Conservation (phyloP, 2,888 invertebrate genomes). For the Pycnomerus fuliginosus region DNA sequence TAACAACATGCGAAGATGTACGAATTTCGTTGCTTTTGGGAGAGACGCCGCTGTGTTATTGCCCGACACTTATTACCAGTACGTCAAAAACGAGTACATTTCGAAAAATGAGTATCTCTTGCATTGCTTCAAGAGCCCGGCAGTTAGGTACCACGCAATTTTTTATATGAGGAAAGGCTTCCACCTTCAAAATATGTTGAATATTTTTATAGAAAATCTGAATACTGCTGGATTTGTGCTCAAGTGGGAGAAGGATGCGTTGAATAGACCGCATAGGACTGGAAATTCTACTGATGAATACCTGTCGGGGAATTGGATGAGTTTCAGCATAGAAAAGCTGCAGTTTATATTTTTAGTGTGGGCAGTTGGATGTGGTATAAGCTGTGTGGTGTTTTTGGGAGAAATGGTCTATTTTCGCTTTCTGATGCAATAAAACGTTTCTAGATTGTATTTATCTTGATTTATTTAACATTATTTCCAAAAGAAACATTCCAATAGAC, state of each 20-base stretch:
- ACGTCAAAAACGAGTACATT: neutral
- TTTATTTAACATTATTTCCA: no score
- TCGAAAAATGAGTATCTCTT: neutral
- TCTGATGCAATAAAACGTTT: no score
- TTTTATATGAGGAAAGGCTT: constrained; percentile 10
- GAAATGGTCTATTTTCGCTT: neutral
- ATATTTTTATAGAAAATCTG: constrained; percentile 4
- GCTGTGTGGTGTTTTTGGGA: neutral
- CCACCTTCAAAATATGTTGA: neutral
- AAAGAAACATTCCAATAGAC: no score
- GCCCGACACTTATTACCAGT: neutral
- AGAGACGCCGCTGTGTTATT: neutral
- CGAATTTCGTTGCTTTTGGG: neutral
- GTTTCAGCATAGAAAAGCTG: neutral
- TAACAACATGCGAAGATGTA: neutral
- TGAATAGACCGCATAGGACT: neutral
- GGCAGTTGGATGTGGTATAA: neutral
- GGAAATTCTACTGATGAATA: neutral
- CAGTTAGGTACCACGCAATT: constrained; percentile 1
- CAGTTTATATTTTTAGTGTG: neutral
- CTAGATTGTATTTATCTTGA: no score
- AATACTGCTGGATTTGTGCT: constrained; percentile 8
- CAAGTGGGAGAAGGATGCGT: constrained; percentile 1
- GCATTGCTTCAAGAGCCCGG: constrained; percentile 8
- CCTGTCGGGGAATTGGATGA: neutral